Evolutionary conservation across 2,113 vertebrate species (phyloP).

Genomic region (Myiopsitta monachus): DNA sequence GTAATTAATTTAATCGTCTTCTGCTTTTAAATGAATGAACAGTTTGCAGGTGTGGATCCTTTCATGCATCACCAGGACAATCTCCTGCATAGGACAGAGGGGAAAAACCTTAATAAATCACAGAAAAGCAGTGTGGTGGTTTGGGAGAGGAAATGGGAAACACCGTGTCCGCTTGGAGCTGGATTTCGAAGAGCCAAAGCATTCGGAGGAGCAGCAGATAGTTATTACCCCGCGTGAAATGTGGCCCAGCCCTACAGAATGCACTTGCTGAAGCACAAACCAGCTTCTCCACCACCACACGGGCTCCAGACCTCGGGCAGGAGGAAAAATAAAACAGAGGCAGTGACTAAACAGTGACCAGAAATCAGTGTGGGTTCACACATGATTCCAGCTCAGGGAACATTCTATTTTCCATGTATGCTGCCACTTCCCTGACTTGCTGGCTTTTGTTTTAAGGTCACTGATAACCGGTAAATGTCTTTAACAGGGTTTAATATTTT

Average conservation of each 20-base stretch:
- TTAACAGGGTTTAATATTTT: not conserved
- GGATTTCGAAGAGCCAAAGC: not conserved
- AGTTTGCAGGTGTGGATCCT: not conserved
- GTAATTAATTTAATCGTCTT: not conserved
- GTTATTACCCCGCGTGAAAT: rapidly evolving
- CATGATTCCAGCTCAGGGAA: rapidly evolving
- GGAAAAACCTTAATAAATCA: not conserved
- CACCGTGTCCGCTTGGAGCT: rapidly evolving
- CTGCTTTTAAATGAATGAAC: not conserved
- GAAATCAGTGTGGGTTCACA: not conserved
- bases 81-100: not conserved
- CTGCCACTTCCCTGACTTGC: not conserved
- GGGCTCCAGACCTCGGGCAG: not conserved
- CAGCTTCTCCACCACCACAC: rapidly evolving
- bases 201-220: rapidly evolving
- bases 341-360: too few relatives aligned
- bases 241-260: not conserved
- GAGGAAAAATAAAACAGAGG: not conserved
- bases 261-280: not conserved
- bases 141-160: not conserved
- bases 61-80: not conserved
- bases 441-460: rapidly evolving
- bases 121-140: not conserved
- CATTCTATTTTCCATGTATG: rapidly evolving
- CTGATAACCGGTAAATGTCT: rapidly evolving